Conservation (phyloP, 2,888 invertebrate species). For the Nomada ferruginata region DNA sequence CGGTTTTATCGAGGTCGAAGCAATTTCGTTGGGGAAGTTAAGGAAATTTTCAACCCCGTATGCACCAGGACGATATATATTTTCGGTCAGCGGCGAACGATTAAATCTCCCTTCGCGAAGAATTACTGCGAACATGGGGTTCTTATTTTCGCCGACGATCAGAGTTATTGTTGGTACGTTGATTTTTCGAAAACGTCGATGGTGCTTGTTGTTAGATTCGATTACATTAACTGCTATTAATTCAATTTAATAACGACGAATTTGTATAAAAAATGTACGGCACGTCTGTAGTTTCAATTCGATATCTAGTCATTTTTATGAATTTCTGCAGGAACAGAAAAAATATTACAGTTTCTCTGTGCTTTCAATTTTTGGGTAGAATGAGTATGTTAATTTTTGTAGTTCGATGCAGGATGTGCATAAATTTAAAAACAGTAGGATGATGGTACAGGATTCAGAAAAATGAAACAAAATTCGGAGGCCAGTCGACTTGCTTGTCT, state of each 20-base stretch:
- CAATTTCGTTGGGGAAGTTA: constrained; percentile 68
- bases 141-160: constrained; percentile 30
- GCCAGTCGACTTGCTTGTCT: neutral
- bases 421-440: neutral
- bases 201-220: neutral
- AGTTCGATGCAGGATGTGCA: no score
- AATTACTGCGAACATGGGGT: constrained; percentile 28
- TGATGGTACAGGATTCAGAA: neutral
- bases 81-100: constrained; percentile 54
- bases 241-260: no score
- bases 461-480: no score
- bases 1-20: constrained; percentile 61
- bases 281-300: no score
- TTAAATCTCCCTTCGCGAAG: constrained; percentile 47
- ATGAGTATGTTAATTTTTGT: neutral
- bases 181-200: neutral
- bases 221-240: no score
- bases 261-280: no score
- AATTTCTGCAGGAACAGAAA: no score
- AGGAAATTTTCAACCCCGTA: constrained; percentile 66
- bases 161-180: constrained; percentile 13
- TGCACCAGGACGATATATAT: constrained; percentile 55
- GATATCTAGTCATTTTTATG: no score
- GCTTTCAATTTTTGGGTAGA: neutral
- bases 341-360: no score